Evolutionary conservation across 1,140 invertebrate species (phyloP), one percentile per base, ranked within the genome.

Genomic region (Wasmannia auropunctata): DNA sequence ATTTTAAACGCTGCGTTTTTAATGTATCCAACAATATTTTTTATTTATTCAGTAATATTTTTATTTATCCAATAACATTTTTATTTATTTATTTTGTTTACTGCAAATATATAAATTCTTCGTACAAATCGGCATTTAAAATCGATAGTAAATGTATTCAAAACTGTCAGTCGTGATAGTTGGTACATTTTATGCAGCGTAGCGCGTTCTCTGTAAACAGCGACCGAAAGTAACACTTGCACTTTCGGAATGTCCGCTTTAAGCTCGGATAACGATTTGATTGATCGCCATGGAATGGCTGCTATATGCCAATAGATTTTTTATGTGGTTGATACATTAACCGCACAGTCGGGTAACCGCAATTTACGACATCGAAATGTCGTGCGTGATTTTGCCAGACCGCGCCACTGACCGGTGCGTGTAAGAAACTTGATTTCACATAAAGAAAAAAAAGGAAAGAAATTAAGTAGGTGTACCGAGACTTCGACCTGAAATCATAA

Each of bases 401-500:
- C 74, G 62, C 37, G 25, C 49, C 22, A 65, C n/a, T 63, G 34
- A 70, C 63, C 31, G 25, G 74, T 80, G n/a, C n/a, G n/a, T n/a
- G 83, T 25, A 70, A 85, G 75, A 46, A 70, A 87, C 58, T 74
- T 80, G 65, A 87, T 89, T 90, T 89, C 65, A 80, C 67, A 79
- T 87, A 58, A 63, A 76, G 72, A 54, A 85, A 65, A 77, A n/a
- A n/a, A n/a, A n/a, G n/a, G n/a, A n/a, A 81, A 81, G 22, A 37
- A 58, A 58, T 72, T 83, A 72, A 60, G n/a, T 74, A 69, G 49
- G 65, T 51, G 6, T 56, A 76, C 60, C 46, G 54, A 54, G 25
- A 74, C 16, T 75, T n/a, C 46, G 84, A 77, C 40, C 81, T 85
- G 62, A 89, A 87, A 85, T 86, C 70, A 87, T 89, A 86, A 87